phyloP scores from a whole-genome alignment of 2,113 vertebrate genomes.

The Cavia aperea region DNA sequence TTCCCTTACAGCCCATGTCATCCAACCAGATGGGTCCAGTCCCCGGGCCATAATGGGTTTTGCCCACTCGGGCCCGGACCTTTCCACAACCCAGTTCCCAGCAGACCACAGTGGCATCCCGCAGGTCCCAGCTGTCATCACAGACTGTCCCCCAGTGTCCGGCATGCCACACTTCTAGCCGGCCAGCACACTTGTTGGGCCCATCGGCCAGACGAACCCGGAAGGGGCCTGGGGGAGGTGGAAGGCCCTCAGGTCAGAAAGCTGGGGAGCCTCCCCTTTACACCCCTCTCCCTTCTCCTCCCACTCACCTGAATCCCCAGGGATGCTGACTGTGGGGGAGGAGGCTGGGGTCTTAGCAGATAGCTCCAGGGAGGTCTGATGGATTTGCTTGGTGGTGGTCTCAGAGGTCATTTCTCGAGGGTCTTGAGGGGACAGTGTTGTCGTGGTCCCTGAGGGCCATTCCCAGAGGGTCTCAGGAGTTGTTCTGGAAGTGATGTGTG shows the following conservation, averaged over 20 bases:
- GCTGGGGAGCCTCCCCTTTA: neutral
- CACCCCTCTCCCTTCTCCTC: too few relatives aligned
- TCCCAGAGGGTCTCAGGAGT: neutral
- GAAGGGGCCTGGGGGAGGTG: neutral
- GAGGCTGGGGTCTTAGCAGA: neutral
- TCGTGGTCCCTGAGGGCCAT: neutral
- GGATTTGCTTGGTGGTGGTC: neutral
- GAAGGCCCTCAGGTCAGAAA: conserved; percentile 22
- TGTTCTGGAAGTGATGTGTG: neutral
- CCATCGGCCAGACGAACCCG: conserved; percentile 70
- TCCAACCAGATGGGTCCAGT: conserved; percentile 74
- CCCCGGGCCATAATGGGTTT: conserved; percentile 71
- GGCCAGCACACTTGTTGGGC: conserved; percentile 67
- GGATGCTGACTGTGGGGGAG: neutral
- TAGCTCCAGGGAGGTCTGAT: neutral
- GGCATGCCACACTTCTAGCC: conserved; percentile 72
- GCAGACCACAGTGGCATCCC: conserved; percentile 69
- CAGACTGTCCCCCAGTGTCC: conserved; percentile 75
- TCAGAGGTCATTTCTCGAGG: neutral
- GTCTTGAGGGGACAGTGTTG: neutral
- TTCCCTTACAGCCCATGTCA: conserved; percentile 70
- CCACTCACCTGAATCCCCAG: conserved; percentile 31
- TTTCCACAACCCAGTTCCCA: conserved; percentile 70
- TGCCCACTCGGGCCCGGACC: conserved; percentile 65
- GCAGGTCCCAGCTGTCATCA: conserved; percentile 72